Conservation (phyloP, 2,888 invertebrate species). For the Cacoxenus indagator region DNA sequence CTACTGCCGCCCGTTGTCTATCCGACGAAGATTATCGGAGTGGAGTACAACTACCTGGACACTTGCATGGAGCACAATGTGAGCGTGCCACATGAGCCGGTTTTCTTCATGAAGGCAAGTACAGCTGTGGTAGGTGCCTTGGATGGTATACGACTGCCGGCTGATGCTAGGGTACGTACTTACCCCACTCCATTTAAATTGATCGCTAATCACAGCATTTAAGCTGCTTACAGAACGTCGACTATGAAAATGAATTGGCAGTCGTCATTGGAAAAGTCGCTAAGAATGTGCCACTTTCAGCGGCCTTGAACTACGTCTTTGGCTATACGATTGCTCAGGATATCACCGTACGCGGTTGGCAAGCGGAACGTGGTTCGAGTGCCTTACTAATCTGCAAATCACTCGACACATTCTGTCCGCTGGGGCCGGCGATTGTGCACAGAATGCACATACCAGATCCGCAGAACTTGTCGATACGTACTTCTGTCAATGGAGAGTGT, state of each 20-base stretch:
- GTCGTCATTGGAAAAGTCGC: constrained; percentile 75
- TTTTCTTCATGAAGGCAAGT: constrained; percentile 91
- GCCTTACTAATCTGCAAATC: constrained; percentile 83
- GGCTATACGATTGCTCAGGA: constrained; percentile 91
- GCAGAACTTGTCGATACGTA: constrained; percentile 78
- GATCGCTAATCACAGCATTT: constrained; percentile 30
- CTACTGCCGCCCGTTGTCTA: constrained; percentile 79
- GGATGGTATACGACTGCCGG: constrained; percentile 76
- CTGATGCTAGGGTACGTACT: constrained; percentile 69
- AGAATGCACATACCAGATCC: constrained; percentile 80
- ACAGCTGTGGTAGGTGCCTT: constrained; percentile 83
- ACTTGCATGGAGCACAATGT: constrained; percentile 88
- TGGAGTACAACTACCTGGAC: constrained; percentile 89
- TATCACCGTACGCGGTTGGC: constrained; percentile 83
- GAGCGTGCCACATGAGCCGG: constrained; percentile 81
- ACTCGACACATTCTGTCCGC: constrained; percentile 91
- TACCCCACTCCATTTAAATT: not conserved
- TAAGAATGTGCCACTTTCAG: constrained; percentile 76
- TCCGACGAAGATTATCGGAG: constrained; percentile 87
- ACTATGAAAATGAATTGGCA: constrained; percentile 89
- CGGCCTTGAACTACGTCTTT: constrained; percentile 82
- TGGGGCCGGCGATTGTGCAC: constrained; percentile 86
- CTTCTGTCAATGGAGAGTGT: constrained; percentile 81
- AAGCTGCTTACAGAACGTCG: constrained; percentile 77
- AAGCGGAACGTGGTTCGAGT: constrained; percentile 74